Evolutionary conservation across 2,113 vertebrate species (phyloP).

Genomic region (Microcebus lehilahytsara): DNA sequence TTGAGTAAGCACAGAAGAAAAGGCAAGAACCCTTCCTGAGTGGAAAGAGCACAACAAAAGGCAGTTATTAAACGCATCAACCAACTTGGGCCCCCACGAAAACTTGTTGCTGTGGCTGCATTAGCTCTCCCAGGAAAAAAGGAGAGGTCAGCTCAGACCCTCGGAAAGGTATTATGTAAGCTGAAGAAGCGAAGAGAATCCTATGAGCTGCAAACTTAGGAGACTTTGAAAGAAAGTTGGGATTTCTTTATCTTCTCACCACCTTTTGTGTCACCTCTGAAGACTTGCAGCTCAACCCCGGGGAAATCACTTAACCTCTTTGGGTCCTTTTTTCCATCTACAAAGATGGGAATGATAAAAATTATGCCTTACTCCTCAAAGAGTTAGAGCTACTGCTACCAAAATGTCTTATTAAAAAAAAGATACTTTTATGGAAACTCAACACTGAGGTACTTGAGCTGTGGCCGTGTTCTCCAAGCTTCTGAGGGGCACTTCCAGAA

Average conservation of each 20-base stretch:
- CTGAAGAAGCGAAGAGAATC: neutral
- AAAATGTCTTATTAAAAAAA: neutral
- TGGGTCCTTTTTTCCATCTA: neutral
- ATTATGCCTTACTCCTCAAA: neutral
- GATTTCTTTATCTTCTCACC: neutral
- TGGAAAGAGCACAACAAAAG: neutral
- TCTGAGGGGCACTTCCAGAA: neutral
- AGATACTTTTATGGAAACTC: neutral
- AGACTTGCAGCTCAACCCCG: neutral
- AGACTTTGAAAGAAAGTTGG: neutral
- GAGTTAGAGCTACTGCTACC: neutral
- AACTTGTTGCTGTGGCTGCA: neutral
- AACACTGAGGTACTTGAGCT: neutral
- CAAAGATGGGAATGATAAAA: neutral
- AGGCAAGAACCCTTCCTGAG: neutral
- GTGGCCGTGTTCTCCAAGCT: neutral
- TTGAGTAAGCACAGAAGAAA: neutral
- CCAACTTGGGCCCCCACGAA: neutral
- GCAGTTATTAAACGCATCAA: neutral
- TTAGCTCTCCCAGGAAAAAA: neutral
- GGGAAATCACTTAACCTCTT: neutral
- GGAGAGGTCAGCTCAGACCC: neutral
- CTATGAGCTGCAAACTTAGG: neutral
- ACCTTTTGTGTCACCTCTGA: neutral
- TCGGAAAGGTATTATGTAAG: neutral